Conservation (phyloP, 1,140 invertebrate genomes). For the Tetraneura akinire region DNA sequence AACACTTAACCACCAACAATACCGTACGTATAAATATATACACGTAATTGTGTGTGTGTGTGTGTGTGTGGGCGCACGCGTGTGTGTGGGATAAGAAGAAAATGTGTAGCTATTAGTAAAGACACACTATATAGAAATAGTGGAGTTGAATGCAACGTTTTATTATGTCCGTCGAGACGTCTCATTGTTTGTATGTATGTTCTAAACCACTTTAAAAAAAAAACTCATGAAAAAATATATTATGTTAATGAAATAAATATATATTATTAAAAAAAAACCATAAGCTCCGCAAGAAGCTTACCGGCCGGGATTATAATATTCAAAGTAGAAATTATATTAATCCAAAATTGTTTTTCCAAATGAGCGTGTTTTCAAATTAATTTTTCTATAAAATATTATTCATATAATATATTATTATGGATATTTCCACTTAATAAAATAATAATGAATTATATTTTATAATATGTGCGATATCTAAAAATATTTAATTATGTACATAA, state of each 20-base stretch:
- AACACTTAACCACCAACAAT: constrained; percentile 8
- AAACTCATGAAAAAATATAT: neutral
- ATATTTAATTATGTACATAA: no score
- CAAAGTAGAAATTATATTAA: no score
- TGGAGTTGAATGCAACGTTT: neutral
- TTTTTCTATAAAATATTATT: no score
- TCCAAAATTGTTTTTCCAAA: no score
- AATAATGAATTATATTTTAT: no score
- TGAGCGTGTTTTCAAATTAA: no score
- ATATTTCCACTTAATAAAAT: no score
- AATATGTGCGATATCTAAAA: no score
- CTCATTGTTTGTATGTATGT: neutral
- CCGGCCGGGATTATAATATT: neutral
- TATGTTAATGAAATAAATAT: neutral
- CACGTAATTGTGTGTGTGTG: neutral
- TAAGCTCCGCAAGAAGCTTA: neutral
- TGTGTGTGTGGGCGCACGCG: neutral
- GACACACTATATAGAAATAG: neutral
- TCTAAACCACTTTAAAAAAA: neutral
- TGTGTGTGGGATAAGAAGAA: constrained; percentile 3
- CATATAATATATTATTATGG: no score
- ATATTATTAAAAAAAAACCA: neutral
- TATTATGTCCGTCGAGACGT: constrained; percentile 17
- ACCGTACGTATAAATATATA: neutral
- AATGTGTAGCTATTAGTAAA: constrained; percentile 36